Conservation (phyloP, 1,140 invertebrate genomes). For the Drosophila bocki region DNA sequence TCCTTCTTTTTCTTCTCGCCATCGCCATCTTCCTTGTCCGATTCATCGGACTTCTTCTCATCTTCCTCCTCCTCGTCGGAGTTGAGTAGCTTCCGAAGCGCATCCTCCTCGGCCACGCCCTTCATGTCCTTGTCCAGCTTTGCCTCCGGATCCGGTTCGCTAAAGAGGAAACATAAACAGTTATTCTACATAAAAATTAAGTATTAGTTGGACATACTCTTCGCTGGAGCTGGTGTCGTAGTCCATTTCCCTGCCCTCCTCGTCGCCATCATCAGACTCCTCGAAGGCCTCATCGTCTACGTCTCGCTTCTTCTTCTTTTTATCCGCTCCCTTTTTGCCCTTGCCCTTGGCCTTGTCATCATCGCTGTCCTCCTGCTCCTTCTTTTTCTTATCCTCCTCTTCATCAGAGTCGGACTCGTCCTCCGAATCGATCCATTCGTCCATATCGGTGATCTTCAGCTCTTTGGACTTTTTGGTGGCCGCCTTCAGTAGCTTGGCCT, state of each 20-base stretch:
- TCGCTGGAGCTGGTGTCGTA: conserved; percentile 94
- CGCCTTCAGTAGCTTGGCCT: conserved; percentile 72
- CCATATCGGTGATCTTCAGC: conserved; percentile 96
- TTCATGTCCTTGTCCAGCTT: conserved; percentile 91
- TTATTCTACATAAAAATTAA: background rate
- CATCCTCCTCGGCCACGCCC: conserved; percentile 95
- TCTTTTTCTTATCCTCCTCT: conserved; percentile 88
- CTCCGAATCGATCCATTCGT: conserved; percentile 95
- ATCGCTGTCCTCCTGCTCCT: conserved; percentile 89
- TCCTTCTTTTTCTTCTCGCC: conserved; percentile 88
- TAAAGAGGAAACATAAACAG: conserved; percentile 46
- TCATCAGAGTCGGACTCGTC: conserved; percentile 89
- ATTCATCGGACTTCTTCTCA: conserved; percentile 88
- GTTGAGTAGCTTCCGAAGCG: conserved; percentile 92
- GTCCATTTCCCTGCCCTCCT: conserved; percentile 95
- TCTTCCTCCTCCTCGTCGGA: conserved; percentile 96
- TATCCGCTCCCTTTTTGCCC: conserved; percentile 87
- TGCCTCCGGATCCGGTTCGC: conserved; percentile 91
- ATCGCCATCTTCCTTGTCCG: conserved; percentile 87
- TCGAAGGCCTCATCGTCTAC: conserved; percentile 96
- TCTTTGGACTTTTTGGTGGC: conserved; percentile 87
- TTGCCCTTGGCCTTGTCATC: conserved; percentile 86
- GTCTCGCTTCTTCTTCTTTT: conserved; percentile 91
- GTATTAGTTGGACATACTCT: conserved; percentile 84
- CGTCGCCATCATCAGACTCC: conserved; percentile 98